Percentiles rank a stretch among this genome's conserved stretches.
phyloP scores from a whole-genome alignment of 1,140 invertebrate species.

The Cyrtorhinus lividipennis region DNA sequence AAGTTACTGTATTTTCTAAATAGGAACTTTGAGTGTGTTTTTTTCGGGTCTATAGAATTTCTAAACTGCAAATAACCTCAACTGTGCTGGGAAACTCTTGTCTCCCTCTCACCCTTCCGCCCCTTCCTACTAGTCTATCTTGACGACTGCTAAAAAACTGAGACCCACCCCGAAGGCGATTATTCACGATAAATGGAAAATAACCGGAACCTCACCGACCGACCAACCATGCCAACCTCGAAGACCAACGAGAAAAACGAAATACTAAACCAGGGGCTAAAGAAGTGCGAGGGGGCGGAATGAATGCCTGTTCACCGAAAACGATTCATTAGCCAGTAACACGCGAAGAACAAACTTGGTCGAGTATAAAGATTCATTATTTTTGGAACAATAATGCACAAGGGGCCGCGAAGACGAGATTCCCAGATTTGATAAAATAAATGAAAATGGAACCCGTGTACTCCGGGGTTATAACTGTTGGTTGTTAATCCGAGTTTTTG shows the following conservation, averaged over 20 bases:
- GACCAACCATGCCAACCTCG: too few species aligned
- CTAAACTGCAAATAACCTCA: too few species aligned
- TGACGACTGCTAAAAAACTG: too few species aligned
- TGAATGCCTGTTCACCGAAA: not conserved
- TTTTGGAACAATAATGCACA: not conserved
- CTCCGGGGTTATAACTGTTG: not conserved
- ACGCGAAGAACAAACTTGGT: not conserved
- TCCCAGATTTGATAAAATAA: not conserved
- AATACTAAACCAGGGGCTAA: too few species aligned
- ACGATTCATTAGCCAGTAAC: not conserved
- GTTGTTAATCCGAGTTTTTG: not conserved
- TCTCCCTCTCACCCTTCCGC: too few species aligned
- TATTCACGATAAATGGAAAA: not conserved
- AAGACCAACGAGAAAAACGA: not conserved
- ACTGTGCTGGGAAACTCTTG: too few species aligned
- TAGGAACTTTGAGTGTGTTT: too few species aligned
- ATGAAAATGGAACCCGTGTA: not conserved
- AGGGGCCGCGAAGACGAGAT: not conserved
- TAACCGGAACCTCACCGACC: not conserved
- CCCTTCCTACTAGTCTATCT: too few species aligned
- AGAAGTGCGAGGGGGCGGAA: not conserved
- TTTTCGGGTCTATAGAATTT: too few species aligned
- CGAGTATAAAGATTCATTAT: not conserved
- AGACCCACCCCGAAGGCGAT: not conserved
- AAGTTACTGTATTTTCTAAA: too few species aligned